phyloP scores from a whole-genome alignment of 2,113 vertebrate species.

The Lagopus leucura region DNA sequence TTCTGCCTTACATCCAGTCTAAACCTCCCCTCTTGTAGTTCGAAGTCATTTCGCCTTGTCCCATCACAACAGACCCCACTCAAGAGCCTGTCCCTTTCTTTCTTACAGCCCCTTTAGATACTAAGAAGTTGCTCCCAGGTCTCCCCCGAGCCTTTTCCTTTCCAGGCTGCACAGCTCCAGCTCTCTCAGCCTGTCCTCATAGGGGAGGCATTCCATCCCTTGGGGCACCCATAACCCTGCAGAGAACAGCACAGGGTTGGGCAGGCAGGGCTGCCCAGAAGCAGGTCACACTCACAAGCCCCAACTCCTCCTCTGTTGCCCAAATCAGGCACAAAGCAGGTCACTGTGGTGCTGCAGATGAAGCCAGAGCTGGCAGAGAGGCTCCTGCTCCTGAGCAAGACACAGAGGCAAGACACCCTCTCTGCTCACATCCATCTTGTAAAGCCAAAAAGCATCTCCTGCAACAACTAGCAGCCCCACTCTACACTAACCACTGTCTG shows the following conservation, averaged over 20 bases:
- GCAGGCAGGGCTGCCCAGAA: neutral
- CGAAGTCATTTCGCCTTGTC: no score
- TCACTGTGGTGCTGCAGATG: accelerated
- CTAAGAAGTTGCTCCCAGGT: no score
- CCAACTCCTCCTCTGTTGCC: neutral
- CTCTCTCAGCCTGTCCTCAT: neutral
- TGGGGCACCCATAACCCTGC: neutral
- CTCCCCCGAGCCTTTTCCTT: no score
- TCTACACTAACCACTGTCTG: accelerated
- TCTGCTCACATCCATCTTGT: neutral
- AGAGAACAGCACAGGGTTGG: neutral
- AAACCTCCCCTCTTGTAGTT: no score
- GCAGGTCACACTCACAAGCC: neutral
- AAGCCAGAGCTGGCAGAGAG: neutral
- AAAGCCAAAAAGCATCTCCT: neutral
- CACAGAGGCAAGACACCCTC: neutral
- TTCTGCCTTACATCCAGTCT: no score
- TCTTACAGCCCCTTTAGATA: no score
- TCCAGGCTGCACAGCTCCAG: neutral
- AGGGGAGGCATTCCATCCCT: neutral
- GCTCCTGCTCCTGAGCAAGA: neutral
- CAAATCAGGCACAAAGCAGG: neutral
- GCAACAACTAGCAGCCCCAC: neutral
- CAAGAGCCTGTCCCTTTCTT: no score
- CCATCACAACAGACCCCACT: no score